Conservation (phyloP, 2,888 invertebrate species). For the Schizotus pectinicornis region DNA sequence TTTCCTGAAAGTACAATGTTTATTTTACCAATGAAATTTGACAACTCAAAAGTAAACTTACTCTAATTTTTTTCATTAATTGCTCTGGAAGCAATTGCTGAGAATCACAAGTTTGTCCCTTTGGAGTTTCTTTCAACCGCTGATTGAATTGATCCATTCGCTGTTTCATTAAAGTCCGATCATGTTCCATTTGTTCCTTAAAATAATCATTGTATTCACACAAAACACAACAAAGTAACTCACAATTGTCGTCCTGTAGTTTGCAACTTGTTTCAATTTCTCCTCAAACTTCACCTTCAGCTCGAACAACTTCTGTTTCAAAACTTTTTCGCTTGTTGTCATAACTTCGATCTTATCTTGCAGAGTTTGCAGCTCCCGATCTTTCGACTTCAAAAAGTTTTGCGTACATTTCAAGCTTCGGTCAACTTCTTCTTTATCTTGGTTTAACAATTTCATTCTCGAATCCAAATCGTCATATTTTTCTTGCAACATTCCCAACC, state of each 20-base stretch:
- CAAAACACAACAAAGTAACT: neutral
- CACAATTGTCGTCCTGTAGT: conserved; percentile 1
- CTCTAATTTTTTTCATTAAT: conserved; percentile 55
- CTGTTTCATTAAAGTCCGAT: conserved; percentile 57
- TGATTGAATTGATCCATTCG: conserved; percentile 55
- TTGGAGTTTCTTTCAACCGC: conserved; percentile 5
- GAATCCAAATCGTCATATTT: conserved; percentile 41
- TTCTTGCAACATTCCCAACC: neutral
- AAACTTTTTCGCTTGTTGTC: neutral
- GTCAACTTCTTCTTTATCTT: conserved; percentile 8
- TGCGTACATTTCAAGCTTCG: conserved; percentile 2
- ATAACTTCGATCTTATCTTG: conserved; percentile 1
- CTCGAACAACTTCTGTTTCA: neutral
- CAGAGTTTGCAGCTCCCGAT: neutral
- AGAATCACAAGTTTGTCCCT: neutral
- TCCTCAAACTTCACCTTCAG: conserved; percentile 5
- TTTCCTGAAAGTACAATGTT: conserved; percentile 53
- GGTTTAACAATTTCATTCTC: conserved; percentile 25
- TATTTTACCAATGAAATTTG: conserved; percentile 12
- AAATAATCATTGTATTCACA: conserved; percentile 5
- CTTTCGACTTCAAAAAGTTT: neutral
- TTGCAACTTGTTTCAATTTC: conserved; percentile 7
- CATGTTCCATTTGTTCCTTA: conserved; percentile 61
- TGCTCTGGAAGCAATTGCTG: conserved; percentile 42
- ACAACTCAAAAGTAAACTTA: conserved; percentile 30